Conservation (phyloP, 2,797 vertebrate species). For the Coreius guichenoti region DNA sequence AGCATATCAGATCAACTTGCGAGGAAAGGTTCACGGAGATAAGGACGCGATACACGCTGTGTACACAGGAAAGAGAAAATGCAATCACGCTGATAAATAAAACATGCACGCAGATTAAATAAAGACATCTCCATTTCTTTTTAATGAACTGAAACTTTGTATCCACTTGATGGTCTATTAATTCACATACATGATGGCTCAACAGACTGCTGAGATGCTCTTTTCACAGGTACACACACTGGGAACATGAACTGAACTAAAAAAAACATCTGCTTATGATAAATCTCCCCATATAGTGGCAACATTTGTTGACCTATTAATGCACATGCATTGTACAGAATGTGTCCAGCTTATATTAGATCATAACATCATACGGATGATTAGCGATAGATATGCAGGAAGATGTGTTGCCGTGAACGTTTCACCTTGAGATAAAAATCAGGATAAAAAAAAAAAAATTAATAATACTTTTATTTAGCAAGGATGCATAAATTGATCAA, state of each 20-base stretch:
- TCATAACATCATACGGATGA: background rate
- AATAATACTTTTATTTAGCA: background rate
- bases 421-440: background rate
- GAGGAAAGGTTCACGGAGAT: slow-evolving; percentile 10
- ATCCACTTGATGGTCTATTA: background rate
- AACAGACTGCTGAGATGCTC: slow-evolving; percentile 5
- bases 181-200: slow-evolving; percentile 7
- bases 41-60: background rate
- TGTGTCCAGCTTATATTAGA: background rate
- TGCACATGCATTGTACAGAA: background rate
- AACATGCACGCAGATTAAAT: slow-evolving; percentile 16
- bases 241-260: background rate
- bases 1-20: slow-evolving; percentile 19
- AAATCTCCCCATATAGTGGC: background rate
- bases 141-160: slow-evolving; percentile 22
- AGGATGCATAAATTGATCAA: background rate
- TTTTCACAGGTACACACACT: slow-evolving; percentile 9
- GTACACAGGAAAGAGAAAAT: slow-evolving; percentile 27
- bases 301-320: slow-evolving; percentile 7
- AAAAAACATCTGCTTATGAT: slow-evolving; percentile 1
- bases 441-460: background rate
- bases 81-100: slow-evolving; percentile 29
- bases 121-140: slow-evolving; percentile 15
- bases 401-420: background rate
- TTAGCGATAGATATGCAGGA: background rate